Percentiles rank a stretch among this genome's conserved stretches.
Conservation (phyloP, 2,113 vertebrate species). For the Coturnix japonica region DNA sequence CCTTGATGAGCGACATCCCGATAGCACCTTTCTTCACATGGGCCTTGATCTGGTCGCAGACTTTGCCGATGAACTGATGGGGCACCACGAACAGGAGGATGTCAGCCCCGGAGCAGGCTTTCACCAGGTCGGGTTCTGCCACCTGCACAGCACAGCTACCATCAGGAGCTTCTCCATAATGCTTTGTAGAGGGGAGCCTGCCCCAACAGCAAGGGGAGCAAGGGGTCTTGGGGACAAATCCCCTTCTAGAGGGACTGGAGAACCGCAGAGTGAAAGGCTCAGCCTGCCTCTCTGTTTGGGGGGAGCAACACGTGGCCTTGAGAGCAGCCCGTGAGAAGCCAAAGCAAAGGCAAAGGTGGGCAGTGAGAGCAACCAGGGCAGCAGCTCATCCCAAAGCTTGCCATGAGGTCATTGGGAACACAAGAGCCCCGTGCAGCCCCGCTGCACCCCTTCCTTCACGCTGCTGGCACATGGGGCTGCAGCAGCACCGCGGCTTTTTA, state of each 20-base stretch:
- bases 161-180: fast-evolving
- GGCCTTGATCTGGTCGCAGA: slow-evolving; percentile 93
- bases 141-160: slow-evolving; percentile 68
- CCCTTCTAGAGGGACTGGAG: not conserved
- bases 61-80: slow-evolving; percentile 90
- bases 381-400: not conserved
- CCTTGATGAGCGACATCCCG: slow-evolving; percentile 97
- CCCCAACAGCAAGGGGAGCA: not conserved
- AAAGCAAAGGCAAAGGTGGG: not conserved
- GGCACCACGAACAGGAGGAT: slow-evolving; percentile 95
- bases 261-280: not conserved
- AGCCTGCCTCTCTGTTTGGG: fast-evolving
- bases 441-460: not conserved
- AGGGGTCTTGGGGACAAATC: no score
- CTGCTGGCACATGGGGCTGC: fast-evolving
- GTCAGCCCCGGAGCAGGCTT: slow-evolving; percentile 86
- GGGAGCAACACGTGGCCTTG: not conserved
- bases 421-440: fast-evolving
- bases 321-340: not conserved
- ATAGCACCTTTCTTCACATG: slow-evolving; percentile 87
- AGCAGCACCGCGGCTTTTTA: not conserved
- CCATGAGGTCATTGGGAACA: not conserved
- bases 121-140: slow-evolving; percentile 89
- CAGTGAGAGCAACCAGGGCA: not conserved
- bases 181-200: fast-evolving